Evolutionary conservation across 1,140 invertebrate species (phyloP).

Genomic region (Drosophila pallidifrons): DNA sequence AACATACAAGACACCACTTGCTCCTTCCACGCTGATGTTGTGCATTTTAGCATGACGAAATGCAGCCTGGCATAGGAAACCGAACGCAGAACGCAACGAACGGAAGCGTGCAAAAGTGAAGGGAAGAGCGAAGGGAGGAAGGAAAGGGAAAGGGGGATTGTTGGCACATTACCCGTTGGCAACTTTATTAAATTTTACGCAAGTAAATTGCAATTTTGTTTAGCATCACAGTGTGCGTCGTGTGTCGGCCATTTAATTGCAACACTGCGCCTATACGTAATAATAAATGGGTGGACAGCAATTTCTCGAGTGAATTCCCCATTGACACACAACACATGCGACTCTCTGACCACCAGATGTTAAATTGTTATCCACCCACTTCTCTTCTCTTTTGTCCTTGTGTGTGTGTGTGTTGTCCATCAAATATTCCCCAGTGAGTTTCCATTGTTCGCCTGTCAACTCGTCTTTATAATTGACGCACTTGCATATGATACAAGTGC

Average conservation of each 20-base stretch:
- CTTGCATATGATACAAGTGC: conserved; percentile 32
- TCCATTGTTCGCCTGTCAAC: background rate
- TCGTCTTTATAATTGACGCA: conserved; percentile 29
- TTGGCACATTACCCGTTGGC: conserved; percentile 35
- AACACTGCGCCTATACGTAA: conserved; percentile 72
- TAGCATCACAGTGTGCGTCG: conserved; percentile 38
- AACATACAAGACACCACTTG: background rate
- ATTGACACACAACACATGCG: no score
- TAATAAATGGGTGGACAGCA: conserved; percentile 44
- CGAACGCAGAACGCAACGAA: no score
- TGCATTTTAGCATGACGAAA: conserved; percentile 17
- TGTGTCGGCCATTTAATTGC: conserved; percentile 45
- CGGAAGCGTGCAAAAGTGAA: no score
- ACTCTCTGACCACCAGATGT: no score
- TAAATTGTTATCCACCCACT: no score
- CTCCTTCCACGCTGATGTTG: background rate
- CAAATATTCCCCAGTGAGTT: background rate
- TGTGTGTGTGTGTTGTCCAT: background rate
- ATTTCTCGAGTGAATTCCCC: conserved; percentile 14
- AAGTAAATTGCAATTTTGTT: conserved; percentile 79
- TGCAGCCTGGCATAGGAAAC: background rate
- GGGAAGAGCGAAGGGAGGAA: background rate
- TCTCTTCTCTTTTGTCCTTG: background rate
- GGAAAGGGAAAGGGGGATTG: background rate
- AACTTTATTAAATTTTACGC: conserved; percentile 76